Percentiles rank a stretch among this genome's conserved stretches.
Evolutionary conservation across 2,113 vertebrate species (phyloP).

Genomic region (Cisticola juncidis): DNA sequence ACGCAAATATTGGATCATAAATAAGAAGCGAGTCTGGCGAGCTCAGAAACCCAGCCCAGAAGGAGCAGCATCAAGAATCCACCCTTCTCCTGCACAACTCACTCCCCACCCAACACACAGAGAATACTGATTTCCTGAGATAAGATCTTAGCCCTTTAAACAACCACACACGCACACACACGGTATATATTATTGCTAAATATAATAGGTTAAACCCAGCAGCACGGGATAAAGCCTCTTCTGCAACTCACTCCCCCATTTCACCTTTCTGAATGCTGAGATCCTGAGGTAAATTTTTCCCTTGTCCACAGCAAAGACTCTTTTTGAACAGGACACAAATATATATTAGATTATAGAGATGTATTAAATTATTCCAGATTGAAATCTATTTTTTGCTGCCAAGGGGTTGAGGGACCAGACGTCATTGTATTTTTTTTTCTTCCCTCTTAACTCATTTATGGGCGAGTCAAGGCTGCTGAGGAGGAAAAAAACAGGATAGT

Average conservation of each 20-base stretch:
- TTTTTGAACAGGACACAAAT: conserved; percentile 71
- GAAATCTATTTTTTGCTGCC: conserved; percentile 78
- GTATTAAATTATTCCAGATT: conserved; percentile 84
- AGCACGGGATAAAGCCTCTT: conserved; percentile 51
- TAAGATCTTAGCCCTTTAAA: conserved; percentile 59
- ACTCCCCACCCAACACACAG: conserved; percentile 48
- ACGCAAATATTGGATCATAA: conserved; percentile 52
- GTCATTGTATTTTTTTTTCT: conserved; percentile 76
- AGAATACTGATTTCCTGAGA: conserved; percentile 70
- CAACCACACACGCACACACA: not conserved
- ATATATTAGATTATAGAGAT: conserved; percentile 83
- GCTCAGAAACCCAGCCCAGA: conserved; percentile 64
- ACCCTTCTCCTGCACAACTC: conserved; percentile 69
- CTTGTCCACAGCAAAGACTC: conserved; percentile 68
- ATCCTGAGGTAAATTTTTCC: conserved; percentile 60
- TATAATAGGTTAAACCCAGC: conserved; percentile 62
- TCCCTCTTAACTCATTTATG: conserved; percentile 82
- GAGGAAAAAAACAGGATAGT: conserved; percentile 77
- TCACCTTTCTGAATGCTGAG: conserved; percentile 63
- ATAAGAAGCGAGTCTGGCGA: conserved; percentile 65
- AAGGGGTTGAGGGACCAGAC: conserved; percentile 78
- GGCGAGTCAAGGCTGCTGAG: conserved; percentile 80
- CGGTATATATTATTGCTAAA: conserved; percentile 34
- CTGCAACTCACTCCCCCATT: conserved; percentile 29
- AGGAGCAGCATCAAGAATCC: conserved; percentile 67